A percentile compares a stretch with the other conserved stretches of the same genome.
Conservation (phyloP, 2,797 vertebrate species). For the Ctenosaura bakeri region DNA sequence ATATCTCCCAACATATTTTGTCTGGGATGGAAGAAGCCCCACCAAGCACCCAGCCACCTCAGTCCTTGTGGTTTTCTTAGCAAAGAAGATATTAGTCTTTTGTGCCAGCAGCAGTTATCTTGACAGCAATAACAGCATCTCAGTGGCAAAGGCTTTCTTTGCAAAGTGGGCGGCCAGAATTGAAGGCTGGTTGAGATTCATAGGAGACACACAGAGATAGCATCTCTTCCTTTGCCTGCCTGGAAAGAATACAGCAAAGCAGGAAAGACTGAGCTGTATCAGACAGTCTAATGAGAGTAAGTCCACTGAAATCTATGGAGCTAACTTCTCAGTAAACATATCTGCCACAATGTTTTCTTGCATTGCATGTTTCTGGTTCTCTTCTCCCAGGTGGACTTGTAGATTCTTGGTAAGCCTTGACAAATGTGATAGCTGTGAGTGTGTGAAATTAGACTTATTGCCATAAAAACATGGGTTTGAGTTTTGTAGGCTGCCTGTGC, state of each 20-base stretch:
- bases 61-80: background rate
- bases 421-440: background rate
- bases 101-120: background rate
- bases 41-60: background rate
- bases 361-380: background rate
- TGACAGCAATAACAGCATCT: background rate
- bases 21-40: no score
- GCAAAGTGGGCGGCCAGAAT: background rate
- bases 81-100: background rate
- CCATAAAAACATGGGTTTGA: background rate
- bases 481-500: no score
- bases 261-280: slow-evolving; percentile 9
- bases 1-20: no score
- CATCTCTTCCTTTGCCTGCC: background rate
- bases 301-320: background rate
- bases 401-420: background rate
- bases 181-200: background rate
- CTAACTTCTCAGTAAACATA: background rate
- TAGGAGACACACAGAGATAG: background rate
- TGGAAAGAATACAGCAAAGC: background rate
- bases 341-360: background rate
- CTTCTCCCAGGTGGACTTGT: background rate
- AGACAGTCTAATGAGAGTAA: slow-evolving; percentile 12
- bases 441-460: background rate
- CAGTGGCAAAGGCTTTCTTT: background rate